phyloP scores from a whole-genome alignment of 2,797 vertebrate genomes.

The Hemibagrus guttatus region DNA sequence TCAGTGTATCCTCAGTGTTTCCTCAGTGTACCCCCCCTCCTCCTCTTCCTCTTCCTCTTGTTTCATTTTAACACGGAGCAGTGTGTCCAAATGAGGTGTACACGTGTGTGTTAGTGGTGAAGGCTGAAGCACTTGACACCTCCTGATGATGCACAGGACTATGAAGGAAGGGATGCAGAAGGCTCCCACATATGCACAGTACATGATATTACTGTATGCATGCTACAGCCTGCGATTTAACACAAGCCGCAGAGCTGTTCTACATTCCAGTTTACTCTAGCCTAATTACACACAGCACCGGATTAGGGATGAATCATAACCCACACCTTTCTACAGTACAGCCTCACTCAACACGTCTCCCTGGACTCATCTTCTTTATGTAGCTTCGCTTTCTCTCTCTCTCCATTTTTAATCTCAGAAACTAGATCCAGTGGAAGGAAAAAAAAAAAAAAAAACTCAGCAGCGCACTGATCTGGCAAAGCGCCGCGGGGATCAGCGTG shows the following conservation, averaged over 20 bases:
- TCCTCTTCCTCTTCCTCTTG: no score
- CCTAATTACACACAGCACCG: slow-evolving; percentile 14
- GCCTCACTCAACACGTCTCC: neutral
- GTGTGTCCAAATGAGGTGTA: neutral
- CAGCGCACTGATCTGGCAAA: slow-evolving; percentile 67
- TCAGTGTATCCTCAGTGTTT: neutral
- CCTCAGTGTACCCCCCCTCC: neutral
- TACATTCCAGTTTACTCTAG: slow-evolving; percentile 61
- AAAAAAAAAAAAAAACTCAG: slow-evolving; percentile 61
- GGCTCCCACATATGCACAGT: neutral
- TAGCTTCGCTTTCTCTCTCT: slow-evolving; percentile 38
- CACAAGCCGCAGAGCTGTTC: slow-evolving; percentile 69
- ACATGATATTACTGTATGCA: neutral
- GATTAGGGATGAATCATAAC: neutral
- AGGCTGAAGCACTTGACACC: neutral
- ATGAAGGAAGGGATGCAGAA: neutral
- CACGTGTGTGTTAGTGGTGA: neutral
- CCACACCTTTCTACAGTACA: neutral
- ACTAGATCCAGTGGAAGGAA: slow-evolving; percentile 62
- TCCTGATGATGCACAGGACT: neutral
- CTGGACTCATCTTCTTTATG: neutral
- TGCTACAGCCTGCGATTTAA: neutral
- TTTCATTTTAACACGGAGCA: neutral
- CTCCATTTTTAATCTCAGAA: slow-evolving; percentile 55
- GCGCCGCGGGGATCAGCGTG: slow-evolving; percentile 56